phyloP scores from a whole-genome alignment of 2,888 invertebrate genomes.

The Spisula subtruncata region DNA sequence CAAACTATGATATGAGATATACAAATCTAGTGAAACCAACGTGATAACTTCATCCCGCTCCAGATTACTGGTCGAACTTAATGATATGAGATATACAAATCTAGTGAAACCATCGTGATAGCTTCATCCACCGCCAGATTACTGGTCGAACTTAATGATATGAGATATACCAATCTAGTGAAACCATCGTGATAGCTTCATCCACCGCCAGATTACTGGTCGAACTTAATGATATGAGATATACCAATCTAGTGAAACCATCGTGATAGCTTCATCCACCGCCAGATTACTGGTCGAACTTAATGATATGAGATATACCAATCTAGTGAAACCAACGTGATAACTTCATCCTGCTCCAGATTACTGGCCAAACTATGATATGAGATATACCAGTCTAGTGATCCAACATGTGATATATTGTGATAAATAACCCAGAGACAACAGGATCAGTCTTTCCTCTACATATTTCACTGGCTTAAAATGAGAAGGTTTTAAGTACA shows the following conservation, averaged over 20 bases:
- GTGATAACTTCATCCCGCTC: slow-evolving; percentile 58
- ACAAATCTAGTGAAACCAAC: slow-evolving; percentile 73
- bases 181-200: slow-evolving; percentile 45
- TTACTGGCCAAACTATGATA: slow-evolving; percentile 82
- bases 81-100: slow-evolving; percentile 80
- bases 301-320: slow-evolving; percentile 81
- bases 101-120: slow-evolving; percentile 64
- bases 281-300: slow-evolving; percentile 82
- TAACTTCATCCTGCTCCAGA: slow-evolving; percentile 73
- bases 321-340: slow-evolving; percentile 65
- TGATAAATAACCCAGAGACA: background rate
- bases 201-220: slow-evolving; percentile 79
- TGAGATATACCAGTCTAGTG: slow-evolving; percentile 77
- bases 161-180: slow-evolving; percentile 77
- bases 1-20: slow-evolving; percentile 83
- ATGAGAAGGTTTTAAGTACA: too few relatives aligned
- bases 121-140: slow-evolving; percentile 73
- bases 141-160: slow-evolving; percentile 83
- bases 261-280: slow-evolving; percentile 8
- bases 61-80: slow-evolving; percentile 81
- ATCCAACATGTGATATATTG: slow-evolving; percentile 8
- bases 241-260: slow-evolving; percentile 74
- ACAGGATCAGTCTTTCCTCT: background rate
- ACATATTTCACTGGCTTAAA: too few relatives aligned
- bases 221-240: slow-evolving; percentile 83